Base-by-base conservation (phyloP, 1,140 invertebrate species). In the Glossosoma conforme region DNA sequence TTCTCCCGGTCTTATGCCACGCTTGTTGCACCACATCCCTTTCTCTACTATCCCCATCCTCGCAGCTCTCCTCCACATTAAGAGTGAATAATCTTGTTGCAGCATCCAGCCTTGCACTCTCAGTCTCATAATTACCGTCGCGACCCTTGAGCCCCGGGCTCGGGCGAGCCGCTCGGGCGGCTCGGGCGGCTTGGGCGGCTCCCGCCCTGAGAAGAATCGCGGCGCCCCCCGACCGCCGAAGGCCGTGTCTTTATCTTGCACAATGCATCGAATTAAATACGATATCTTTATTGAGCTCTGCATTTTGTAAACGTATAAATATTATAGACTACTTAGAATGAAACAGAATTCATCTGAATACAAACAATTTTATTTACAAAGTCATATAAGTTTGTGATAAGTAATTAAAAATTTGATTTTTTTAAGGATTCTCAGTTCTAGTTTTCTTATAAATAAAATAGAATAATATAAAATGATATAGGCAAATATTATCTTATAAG, bases 81-180 rank as follows among this genome's bases (percentile, higher is more conserved):
- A 46, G 48, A 55, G 53, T 55, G 50, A 48, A 50, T 55, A 55
- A 50, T 51, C 53, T 55, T 50, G 53, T 54, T 54, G 44, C 33
- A 20, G 51, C 25, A 44, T 38, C 18, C 40, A 44, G 40, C 22
- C 32, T 48, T 37, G 43, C 47, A 43, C 44, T 48, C 52, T 44
- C 52, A 48, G 52, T 55, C 53, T 46, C 53, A 50, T 50, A 55
- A 55, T 55, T 55, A 53, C 11, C 35, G 35, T 8, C 11, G 5
- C n/a, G n/a, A 9, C n/a, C 25, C 22, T 30, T 38, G 17, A 36
- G 42, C 17, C 17, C 36, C 19, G 35, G 43, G 40, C 38, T 37
- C 17, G 15, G 24, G 30, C 28, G 17, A 20, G 20, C 25, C 11
- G 30, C 30, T 20, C 18, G 42, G 30, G 24, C 38, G 25, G 30